phyloP scores from a whole-genome alignment of 2,113 vertebrate species.

The Etia nguti region DNA sequence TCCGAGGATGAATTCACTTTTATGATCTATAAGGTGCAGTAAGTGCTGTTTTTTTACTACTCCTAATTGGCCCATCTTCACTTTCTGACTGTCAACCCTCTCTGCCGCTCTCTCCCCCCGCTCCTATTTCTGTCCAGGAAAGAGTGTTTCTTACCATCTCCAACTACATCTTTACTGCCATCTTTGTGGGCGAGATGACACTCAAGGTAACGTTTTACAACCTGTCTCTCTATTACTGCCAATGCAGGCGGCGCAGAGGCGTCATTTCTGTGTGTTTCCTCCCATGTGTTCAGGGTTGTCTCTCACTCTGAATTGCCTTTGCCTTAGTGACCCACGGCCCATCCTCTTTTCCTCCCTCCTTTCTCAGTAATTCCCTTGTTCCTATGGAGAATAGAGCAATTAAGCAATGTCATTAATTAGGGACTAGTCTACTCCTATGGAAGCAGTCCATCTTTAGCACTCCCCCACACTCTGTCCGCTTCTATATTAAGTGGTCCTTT shows the following conservation, averaged over 20 bases:
- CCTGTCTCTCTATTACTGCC: not conserved
- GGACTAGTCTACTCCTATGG: constrained; percentile 25
- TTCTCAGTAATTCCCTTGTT: constrained; percentile 24
- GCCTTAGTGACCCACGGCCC: not conserved
- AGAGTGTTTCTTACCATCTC: constrained; percentile 96
- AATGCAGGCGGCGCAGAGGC: not conserved
- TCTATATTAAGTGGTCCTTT: not conserved
- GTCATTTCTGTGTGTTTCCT: not conserved
- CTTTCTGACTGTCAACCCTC: not conserved
- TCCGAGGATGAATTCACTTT: not conserved
- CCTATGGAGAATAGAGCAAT: constrained; percentile 47
- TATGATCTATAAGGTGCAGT: constrained; percentile 15
- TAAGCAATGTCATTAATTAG: constrained; percentile 63
- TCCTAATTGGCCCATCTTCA: not conserved
- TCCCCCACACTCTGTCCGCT: not conserved
- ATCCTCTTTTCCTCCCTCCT: not conserved
- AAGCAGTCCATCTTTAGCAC: constrained; percentile 9
- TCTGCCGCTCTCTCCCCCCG: not conserved
- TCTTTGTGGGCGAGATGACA: constrained; percentile 98
- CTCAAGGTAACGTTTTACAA: constrained; percentile 83
- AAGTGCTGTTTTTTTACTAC: constrained; percentile 2
- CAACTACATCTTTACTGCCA: constrained; percentile 99
- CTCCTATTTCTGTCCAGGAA: constrained; percentile 72
- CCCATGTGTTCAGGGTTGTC: not conserved
- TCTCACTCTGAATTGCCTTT: not conserved